phyloP scores from a whole-genome alignment of 2,113 vertebrate species.

The Semnornis frantzii region DNA sequence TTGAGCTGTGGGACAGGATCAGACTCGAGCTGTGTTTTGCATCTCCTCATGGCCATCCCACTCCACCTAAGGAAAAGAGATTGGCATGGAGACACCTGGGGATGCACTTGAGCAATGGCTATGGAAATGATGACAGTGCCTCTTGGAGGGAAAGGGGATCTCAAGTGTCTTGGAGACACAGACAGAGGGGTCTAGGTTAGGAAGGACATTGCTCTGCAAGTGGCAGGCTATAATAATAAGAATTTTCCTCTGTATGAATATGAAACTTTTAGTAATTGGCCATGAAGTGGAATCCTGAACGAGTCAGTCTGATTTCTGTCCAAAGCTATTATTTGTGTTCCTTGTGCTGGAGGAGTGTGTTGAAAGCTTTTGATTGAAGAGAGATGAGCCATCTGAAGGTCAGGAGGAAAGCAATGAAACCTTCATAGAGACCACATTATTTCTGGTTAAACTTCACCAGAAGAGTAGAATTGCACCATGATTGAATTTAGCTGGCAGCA shows the following conservation, averaged over 20 bases:
- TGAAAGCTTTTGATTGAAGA: not conserved
- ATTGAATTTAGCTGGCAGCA: not conserved
- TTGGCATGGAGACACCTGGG: not conserved
- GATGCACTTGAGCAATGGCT: not conserved
- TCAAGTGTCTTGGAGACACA: not conserved
- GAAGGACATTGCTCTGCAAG: not conserved
- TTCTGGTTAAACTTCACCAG: not conserved
- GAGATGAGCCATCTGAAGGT: not conserved
- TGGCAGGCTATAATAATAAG: not conserved
- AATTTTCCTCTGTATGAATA: not conserved
- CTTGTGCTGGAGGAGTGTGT: not conserved
- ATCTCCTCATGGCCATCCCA: not conserved
- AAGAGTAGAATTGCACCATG: not conserved
- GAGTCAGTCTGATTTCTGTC: not conserved
- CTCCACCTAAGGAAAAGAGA: not conserved
- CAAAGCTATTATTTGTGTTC: not conserved
- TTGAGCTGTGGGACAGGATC: not conserved
- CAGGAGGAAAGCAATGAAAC: not conserved
- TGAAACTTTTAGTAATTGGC: not conserved
- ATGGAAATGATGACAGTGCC: not conserved
- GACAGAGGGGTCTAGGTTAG: not conserved
- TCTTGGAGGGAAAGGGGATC: not conserved
- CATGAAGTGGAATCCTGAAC: not conserved
- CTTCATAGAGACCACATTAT: not conserved
- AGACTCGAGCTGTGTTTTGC: fast-evolving